Evolutionary conservation across 2,888 invertebrate species (phyloP).

Genomic region (Heteromyza rotundicornis): DNA sequence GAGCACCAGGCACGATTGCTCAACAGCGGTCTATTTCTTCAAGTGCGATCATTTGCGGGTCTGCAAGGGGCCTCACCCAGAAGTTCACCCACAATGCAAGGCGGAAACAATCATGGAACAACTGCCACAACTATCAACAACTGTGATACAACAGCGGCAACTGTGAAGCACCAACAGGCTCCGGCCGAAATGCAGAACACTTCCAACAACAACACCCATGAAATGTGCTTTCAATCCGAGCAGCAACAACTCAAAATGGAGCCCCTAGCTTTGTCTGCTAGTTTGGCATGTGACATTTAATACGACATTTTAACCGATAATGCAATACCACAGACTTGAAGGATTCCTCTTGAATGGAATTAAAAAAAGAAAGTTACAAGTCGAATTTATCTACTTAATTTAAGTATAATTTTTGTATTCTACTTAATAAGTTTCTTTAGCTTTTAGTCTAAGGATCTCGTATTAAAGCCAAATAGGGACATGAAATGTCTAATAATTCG

Average conservation of each 20-base stretch:
- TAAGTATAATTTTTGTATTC: neutral
- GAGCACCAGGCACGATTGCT: slow-evolving; percentile 86
- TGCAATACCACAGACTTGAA: too few species aligned
- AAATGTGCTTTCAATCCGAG: slow-evolving; percentile 15
- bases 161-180: slow-evolving; percentile 15
- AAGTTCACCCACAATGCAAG: slow-evolving; percentile 28
- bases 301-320: too few species aligned
- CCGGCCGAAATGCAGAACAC: slow-evolving; percentile 14
- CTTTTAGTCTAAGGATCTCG: neutral
- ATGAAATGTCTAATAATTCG: neutral
- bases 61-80: slow-evolving; percentile 37
- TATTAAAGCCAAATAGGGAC: neutral
- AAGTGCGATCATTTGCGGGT: slow-evolving; percentile 65
- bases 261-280: slow-evolving; percentile 36
- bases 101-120: neutral
- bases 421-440: too few species aligned
- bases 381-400: too few species aligned
- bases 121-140: slow-evolving; percentile 12
- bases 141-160: slow-evolving; percentile 26
- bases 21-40: slow-evolving; percentile 71
- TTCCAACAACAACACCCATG: slow-evolving; percentile 24
- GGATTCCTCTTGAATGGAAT: too few species aligned
- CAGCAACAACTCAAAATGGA: slow-evolving; percentile 46
- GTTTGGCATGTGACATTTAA: slow-evolving; percentile 39
- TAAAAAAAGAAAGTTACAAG: too few species aligned